Percentiles rank a stretch among this genome's conserved stretches.
Conservation (phyloP, 92 coral and sea anemone genomes). For the Phenganax subtilis region DNA sequence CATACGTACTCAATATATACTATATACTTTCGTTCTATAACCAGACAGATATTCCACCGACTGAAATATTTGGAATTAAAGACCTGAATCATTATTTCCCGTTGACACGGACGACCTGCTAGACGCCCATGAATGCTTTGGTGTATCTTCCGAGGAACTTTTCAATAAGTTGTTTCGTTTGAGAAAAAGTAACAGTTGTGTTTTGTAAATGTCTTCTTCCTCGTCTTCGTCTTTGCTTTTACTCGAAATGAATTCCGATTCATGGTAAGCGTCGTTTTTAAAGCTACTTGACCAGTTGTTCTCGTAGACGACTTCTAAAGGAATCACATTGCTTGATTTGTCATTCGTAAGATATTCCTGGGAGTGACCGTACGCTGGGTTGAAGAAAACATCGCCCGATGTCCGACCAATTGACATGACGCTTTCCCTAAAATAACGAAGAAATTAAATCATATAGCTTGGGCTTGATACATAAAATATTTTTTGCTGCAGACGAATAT, state of each 20-base stretch:
- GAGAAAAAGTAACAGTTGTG: slow-evolving; percentile 73
- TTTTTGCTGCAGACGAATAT: too few species aligned
- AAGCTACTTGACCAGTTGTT: slow-evolving; percentile 20
- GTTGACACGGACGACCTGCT: slow-evolving; percentile 26
- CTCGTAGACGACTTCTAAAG: slow-evolving; percentile 33
- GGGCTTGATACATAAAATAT: too few species aligned
- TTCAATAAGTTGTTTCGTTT: slow-evolving; percentile 54
- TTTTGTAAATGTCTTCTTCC: slow-evolving; percentile 82
- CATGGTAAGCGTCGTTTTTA: slow-evolving; percentile 17
- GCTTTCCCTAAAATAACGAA: slow-evolving; percentile 26
- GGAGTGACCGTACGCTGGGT: slow-evolving; percentile 36
- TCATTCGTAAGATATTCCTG: slow-evolving; percentile 20
- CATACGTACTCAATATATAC: too few species aligned
- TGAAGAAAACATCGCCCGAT: slow-evolving; percentile 39
- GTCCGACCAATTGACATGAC: slow-evolving; percentile 40
- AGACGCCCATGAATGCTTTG: slow-evolving; percentile 1
- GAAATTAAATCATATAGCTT: neutral
- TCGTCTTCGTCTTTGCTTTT: slow-evolving; percentile 55
- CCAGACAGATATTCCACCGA: too few species aligned
- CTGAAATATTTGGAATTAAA: neutral
- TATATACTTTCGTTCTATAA: too few species aligned
- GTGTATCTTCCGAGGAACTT: slow-evolving; percentile 6
- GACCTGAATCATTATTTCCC: slow-evolving; percentile 7
- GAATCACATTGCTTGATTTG: slow-evolving; percentile 18
- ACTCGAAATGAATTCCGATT: slow-evolving; percentile 22